Evolutionary conservation across 2,888 invertebrate species (phyloP).

Genomic region (Noctua pronuba): DNA sequence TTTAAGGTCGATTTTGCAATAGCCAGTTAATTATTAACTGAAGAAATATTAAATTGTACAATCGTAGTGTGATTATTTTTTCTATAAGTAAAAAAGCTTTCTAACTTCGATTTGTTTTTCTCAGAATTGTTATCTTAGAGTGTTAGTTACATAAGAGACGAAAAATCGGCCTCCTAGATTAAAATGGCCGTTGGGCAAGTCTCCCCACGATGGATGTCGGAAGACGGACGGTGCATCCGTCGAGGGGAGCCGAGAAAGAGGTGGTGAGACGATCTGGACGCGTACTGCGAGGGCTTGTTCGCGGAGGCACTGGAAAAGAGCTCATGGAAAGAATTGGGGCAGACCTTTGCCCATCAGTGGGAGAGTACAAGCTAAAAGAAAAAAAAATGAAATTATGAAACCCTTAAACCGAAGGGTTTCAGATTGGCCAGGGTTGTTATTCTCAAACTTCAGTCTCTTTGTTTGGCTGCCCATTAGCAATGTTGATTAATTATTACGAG

Average conservation of each 20-base stretch:
- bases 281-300: neutral
- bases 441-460: neutral
- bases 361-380: too few relatives aligned
- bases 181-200: neutral
- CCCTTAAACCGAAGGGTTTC: neutral
- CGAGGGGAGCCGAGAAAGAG: too few relatives aligned
- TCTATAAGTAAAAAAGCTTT: neutral
- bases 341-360: too few relatives aligned
- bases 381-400: too few relatives aligned
- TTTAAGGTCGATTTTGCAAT: neutral
- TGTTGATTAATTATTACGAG: neutral
- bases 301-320: neutral
- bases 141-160: too few relatives aligned
- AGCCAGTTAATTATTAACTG: neutral
- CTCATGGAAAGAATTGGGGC: too few relatives aligned
- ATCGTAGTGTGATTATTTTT: neutral
- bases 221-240: too few relatives aligned
- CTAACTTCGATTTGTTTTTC: neutral
- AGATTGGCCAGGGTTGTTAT: neutral
- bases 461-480: neutral
- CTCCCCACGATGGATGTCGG: too few relatives aligned
- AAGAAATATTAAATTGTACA: neutral
- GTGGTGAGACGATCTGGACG: too few relatives aligned
- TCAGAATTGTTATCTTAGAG: neutral
- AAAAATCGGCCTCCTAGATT: too few relatives aligned